Percentiles rank a stretch among this genome's conserved stretches.
Evolutionary conservation across 2,113 vertebrate species (phyloP).

Genomic region (Varanus komodoensis): DNA sequence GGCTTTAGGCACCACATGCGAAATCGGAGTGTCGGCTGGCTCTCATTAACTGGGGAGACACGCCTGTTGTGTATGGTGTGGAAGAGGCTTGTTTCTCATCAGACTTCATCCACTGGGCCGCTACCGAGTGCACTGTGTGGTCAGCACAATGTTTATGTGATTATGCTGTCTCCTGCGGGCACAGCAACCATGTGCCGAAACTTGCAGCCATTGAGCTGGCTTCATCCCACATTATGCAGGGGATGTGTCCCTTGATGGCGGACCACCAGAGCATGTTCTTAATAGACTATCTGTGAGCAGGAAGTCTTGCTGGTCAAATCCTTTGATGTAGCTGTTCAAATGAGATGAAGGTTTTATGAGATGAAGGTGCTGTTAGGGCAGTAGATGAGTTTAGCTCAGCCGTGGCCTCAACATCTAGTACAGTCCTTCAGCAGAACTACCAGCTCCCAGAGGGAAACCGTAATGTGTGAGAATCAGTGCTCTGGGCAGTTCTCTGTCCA

Average conservation of each 20-base stretch:
- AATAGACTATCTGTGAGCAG: not conserved
- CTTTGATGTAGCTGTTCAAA: not conserved
- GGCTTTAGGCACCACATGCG: conserved; percentile 6
- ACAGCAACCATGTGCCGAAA: not conserved
- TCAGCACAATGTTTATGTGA: not conserved
- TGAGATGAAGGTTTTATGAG: not conserved
- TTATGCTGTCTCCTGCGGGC: not conserved
- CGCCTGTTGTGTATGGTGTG: not conserved
- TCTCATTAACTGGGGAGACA: not conserved
- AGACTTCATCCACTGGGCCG: not conserved
- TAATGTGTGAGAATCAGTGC: not conserved
- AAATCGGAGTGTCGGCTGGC: not conserved
- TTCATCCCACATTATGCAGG: not conserved
- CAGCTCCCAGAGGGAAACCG: not conserved
- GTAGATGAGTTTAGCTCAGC: not conserved
- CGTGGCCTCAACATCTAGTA: not conserved
- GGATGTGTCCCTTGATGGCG: not conserved
- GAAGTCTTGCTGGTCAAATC: not conserved
- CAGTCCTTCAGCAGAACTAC: not conserved
- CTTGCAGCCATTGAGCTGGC: not conserved
- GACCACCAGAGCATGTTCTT: not conserved
- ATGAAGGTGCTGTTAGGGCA: not conserved
- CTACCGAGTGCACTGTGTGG: not conserved
- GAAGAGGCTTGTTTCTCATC: not conserved
- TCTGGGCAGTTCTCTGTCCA: not conserved